Evolutionary conservation across 92 coral and sea anemone genomes (phyloP), one percentile per base, ranked within the genome.

Genomic region (Blastomussa wellsi): DNA sequence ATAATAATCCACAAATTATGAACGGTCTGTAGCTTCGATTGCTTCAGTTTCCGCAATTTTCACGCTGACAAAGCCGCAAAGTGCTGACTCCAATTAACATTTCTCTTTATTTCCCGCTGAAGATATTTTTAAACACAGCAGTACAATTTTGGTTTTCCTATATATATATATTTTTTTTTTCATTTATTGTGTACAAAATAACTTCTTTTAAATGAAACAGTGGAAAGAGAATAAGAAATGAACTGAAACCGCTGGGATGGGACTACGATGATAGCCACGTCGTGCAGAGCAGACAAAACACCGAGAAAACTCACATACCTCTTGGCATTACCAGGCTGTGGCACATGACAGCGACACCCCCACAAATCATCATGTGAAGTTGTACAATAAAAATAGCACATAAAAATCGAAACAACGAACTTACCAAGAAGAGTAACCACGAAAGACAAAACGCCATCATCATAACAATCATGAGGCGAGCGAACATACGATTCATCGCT

Each of bases 351-450:
- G 9, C 31, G 68, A 33, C 48, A 36, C 67, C 44, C 19, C 8
- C n/a, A 8, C 16, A 53, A 33, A 62, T 26, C 8, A 62, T 26
- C 35, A 62, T 28, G n/a, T 4, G 33, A 26, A 12, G 48, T 37
- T 35, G 41, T 32, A 44, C 9, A 79, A 4, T 0, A 39, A 36
- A 20, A 35, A 24, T 60, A 55, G 12, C 38, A 0, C 55, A 19
- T 36, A 3, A 39, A 47, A 44, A 76, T 67, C 84, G 48, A 47
- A 69, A 67, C 47, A 47, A 28, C 6, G 37, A 36, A 90, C 93
- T 90, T 83, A 90, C 93, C 93, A 90, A 74, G 81, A 90, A 90
- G 49, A 86, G 67, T 10, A 90, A 82, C 93, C 93, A 90, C 32
- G 93, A 90, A 16, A 90, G 9, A 41, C 86, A 87, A 42, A 90